Evolutionary conservation across 2,113 vertebrate species (phyloP).

Genomic region (Pardalotus punctatus): DNA sequence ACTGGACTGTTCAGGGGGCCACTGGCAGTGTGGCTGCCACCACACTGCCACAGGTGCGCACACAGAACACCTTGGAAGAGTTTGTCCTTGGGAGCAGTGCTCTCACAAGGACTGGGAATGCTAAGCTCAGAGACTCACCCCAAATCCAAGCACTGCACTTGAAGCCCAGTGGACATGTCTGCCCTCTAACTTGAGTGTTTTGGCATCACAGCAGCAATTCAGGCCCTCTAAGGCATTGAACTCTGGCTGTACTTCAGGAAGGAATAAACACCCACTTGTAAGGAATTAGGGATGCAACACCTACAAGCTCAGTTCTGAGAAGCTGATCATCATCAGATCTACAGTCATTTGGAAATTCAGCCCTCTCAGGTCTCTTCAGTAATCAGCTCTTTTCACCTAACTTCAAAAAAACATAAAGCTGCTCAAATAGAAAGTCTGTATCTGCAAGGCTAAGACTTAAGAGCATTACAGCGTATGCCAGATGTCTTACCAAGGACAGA

Average conservation of each 20-base stretch:
- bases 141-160: not conserved
- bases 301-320: not conserved
- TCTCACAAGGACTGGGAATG: not conserved
- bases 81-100: not conserved
- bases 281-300: not conserved
- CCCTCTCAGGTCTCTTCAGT: not conserved
- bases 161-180: rapidly evolving
- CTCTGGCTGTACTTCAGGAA: not conserved
- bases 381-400: not conserved
- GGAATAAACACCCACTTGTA: not conserved
- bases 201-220: not conserved
- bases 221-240: not conserved
- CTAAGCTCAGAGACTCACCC: not conserved
- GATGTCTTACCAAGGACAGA: not conserved
- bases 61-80: not conserved
- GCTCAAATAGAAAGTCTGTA: not conserved
- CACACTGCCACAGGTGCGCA: not conserved
- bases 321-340: not conserved
- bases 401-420: not conserved
- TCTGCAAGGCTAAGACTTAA: not conserved
- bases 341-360: rapidly evolving
- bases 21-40: not conserved
- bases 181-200: not conserved
- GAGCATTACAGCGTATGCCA: not conserved
- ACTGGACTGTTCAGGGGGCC: too few species aligned